These are phyloP conservation scores for Oconnorella tubifera DNA, from an alignment of 2,888 invertebrate genomes.

Conservation along the genomic window DNA sequence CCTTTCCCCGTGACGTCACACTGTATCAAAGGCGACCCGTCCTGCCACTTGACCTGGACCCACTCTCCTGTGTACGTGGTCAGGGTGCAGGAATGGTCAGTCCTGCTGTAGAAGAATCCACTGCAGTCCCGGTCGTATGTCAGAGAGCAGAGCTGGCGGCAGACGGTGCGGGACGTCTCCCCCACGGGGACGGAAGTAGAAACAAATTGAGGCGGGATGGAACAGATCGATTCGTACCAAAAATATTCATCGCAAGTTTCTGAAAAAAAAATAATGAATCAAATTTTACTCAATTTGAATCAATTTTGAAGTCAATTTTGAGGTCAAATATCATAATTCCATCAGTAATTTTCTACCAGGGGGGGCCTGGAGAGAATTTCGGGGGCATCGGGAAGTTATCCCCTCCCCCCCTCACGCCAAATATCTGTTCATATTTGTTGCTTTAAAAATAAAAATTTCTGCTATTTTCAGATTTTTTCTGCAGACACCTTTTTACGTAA, in stretches of 20 bases:
- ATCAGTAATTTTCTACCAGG: too few relatives aligned
- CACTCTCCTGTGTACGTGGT: conserved; percentile 15
- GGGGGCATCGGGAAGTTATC: too few relatives aligned
- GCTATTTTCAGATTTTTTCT: too few relatives aligned
- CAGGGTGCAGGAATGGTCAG: conserved; percentile 4
- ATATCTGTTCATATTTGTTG: too few relatives aligned
- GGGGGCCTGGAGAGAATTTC: too few relatives aligned
- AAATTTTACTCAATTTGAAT: too few relatives aligned
- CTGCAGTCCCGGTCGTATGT: conserved; percentile 6
- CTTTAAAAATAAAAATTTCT: too few relatives aligned
- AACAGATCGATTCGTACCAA: conserved; percentile 7
- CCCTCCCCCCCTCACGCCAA: too few relatives aligned
- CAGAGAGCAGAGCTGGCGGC: conserved; percentile 3
- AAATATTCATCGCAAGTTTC: conserved; percentile 6
- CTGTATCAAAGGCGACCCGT: background rate
- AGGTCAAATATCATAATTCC: too few relatives aligned
- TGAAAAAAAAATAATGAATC: too few relatives aligned
- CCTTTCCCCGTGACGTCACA: background rate
- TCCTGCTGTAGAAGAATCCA: conserved; percentile 10
- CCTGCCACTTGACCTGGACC: background rate
- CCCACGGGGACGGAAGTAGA: background rate
- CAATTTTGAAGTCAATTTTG: too few relatives aligned
- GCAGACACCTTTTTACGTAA: too few relatives aligned
- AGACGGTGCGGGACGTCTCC: conserved; percentile 4
- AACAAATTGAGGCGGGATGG: background rate